A percentile compares a stretch with the other conserved stretches of the same genome.
These are phyloP conservation scores for Metaphire vulgaris DNA, from an alignment of 1,140 invertebrate species.

Conservation along the genomic window DNA sequence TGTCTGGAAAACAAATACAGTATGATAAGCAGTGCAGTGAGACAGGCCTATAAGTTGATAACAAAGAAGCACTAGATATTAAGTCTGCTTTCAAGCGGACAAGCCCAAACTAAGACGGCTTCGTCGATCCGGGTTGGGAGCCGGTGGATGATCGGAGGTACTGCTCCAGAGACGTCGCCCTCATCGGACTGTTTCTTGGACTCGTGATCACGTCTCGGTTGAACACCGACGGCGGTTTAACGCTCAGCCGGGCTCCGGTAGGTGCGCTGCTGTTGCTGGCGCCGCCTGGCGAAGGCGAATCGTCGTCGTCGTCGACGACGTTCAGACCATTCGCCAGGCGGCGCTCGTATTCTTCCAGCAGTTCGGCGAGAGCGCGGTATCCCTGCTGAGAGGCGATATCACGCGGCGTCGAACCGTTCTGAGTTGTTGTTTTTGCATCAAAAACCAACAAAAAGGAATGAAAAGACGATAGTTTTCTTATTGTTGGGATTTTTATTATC, in stretches of 20 bases:
- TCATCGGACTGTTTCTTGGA: constrained; percentile 11
- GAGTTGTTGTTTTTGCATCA: too few species aligned
- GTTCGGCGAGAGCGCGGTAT: constrained; percentile 25
- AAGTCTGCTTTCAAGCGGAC: too few species aligned
- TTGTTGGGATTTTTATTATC: too few species aligned
- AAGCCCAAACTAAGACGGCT: too few species aligned
- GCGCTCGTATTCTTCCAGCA: constrained; percentile 27
- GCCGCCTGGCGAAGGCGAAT: not conserved
- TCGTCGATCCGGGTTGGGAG: too few species aligned
- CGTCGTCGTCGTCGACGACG: too few species aligned
- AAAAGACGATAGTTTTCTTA: too few species aligned
- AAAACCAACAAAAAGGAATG: too few species aligned
- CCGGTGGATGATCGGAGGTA: not conserved
- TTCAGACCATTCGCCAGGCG: constrained; percentile 6
- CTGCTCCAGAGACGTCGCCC: constrained; percentile 1
- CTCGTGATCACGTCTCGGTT: constrained; percentile 11
- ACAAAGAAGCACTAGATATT: too few species aligned
- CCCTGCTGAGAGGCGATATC: constrained; percentile 29
- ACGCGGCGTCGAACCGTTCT: constrained; percentile 28
- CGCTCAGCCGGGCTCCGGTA: not conserved
- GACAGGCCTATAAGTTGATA: too few species aligned
- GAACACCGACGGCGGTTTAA: constrained; percentile 2
- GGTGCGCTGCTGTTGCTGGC: not conserved
- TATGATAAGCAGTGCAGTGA: too few species aligned
- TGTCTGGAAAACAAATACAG: too few species aligned